Conservation (phyloP, 2,113 vertebrate species). For the Sylvietta virens region DNA sequence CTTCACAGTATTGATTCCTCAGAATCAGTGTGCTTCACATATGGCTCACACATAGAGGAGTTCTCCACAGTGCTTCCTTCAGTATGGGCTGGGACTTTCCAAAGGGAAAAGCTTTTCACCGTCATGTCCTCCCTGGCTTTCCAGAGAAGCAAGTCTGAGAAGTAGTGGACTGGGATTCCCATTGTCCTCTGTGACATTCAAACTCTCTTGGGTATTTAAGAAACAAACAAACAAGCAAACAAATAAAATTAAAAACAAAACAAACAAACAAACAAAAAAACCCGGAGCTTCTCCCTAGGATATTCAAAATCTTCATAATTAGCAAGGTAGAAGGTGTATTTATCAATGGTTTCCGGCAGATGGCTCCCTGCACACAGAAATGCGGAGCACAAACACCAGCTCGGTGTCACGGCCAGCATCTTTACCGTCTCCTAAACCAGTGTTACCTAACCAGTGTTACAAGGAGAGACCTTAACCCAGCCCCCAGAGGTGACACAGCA, state of each 20-base stretch:
- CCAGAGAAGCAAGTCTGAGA: background rate
- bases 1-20: background rate
- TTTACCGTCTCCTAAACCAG: background rate
- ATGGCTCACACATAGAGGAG: rapidly evolving
- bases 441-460: background rate
- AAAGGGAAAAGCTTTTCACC: background rate
- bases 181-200: background rate
- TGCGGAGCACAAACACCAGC: background rate
- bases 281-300: background rate
- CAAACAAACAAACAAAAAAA: background rate
- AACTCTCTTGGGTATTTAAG: background rate
- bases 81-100: background rate
- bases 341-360: background rate
- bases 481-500: background rate
- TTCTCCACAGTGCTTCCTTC: background rate
- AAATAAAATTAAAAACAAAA: too few relatives aligned
- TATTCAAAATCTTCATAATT: background rate
- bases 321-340: background rate
- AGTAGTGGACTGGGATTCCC: background rate
- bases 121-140: background rate
- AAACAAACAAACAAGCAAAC: background rate
- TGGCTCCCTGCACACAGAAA: background rate
- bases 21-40: background rate
- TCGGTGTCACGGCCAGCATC: background rate
- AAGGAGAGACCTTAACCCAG: background rate